Conservation (phyloP, 2,888 invertebrate genomes). For the Drosophila merina region DNA sequence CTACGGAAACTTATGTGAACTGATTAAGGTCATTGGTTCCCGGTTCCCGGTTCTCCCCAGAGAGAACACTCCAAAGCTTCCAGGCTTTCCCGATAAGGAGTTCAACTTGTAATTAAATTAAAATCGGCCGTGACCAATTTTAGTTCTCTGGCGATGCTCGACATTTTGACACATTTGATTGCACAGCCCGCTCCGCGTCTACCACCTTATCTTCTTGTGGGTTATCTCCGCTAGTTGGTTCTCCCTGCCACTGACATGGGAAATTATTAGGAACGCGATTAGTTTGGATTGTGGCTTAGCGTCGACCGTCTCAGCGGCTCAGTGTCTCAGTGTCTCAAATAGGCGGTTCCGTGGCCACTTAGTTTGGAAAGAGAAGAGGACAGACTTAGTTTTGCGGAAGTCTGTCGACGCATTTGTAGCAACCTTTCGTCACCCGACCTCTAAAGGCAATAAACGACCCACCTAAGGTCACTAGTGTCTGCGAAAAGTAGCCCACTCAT, state of each 20-base stretch:
- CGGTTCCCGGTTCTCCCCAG: background rate
- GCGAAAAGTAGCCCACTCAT: constrained; percentile 31
- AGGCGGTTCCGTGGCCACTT: too few relatives aligned
- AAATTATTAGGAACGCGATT: constrained; percentile 54
- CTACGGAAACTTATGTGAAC: background rate
- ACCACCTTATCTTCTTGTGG: constrained; percentile 14
- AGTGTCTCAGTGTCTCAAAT: constrained; percentile 2
- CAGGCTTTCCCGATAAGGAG: background rate
- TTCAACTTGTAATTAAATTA: constrained; percentile 21
- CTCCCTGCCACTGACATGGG: constrained; percentile 26
- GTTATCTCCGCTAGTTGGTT: constrained; percentile 23
- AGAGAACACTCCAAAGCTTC: background rate
- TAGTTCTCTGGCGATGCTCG: constrained; percentile 30
- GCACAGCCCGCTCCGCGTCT: constrained; percentile 8
- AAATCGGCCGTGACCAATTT: constrained; percentile 70
- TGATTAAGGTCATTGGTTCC: background rate
- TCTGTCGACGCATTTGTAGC: constrained; percentile 14
- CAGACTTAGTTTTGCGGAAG: constrained; percentile 34
- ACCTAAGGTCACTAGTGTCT: constrained; percentile 5
- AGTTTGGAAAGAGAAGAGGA: constrained; percentile 26
- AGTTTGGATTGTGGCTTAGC: constrained; percentile 49
- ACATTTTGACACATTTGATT: constrained; percentile 73
- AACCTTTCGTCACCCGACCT: constrained; percentile 38
- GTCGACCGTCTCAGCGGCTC: constrained; percentile 10
- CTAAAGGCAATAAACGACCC: background rate